Base-by-base conservation (phyloP, 2,113 vertebrate genomes). In the Sturnira hondurensis region DNA sequence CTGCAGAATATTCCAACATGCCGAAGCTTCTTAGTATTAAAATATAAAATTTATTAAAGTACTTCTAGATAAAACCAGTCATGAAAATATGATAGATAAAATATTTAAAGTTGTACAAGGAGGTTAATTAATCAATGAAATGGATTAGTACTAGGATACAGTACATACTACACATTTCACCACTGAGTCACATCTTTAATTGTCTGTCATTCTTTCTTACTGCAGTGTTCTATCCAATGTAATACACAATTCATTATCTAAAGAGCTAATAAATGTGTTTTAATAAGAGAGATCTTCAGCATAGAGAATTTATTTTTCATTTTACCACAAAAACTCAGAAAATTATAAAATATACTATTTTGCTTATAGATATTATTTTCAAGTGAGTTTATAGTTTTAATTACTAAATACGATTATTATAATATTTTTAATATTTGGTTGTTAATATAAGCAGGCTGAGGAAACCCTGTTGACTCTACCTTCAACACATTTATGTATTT, bases 41-140 rank as follows among this genome's bases (percentile, higher is more conserved):
- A 97, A 92, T 2, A 0, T 22, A 67, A 1, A 3, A 56, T 95
- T 97, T 96, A 88, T 85, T 93, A 94, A 98, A 84, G 9, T 0
- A 74, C 1, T 77, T 52, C 4, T 94, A 61, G 94, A 56, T 94
- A 58, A 97, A 58, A 16, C 4, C 1, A 38, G 7, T 2, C 88
- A 16, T 81, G 19, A 89, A 91, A 96, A 84, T 86, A 43, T 11
- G 17, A 28, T 71, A n/a, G 26, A 17, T 85, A 41, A 24, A 83
- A 45, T 85, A 84, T 92, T 45, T 70, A 8, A 63, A 77, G 4
- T 73, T 95, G 94, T 4, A 43, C 47, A 78, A 52, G 22, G 28
- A 93, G 31, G 61, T 78, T 74, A 83, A 73, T 65, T 85, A 93
- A 76, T 91, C 36, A 89, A 1, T 82, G 61, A 94, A 78, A 93